These are phyloP conservation scores for Neolamprologus variostigma DNA, from an alignment of 2,113 vertebrate species.

Conservation along the genomic window DNA sequence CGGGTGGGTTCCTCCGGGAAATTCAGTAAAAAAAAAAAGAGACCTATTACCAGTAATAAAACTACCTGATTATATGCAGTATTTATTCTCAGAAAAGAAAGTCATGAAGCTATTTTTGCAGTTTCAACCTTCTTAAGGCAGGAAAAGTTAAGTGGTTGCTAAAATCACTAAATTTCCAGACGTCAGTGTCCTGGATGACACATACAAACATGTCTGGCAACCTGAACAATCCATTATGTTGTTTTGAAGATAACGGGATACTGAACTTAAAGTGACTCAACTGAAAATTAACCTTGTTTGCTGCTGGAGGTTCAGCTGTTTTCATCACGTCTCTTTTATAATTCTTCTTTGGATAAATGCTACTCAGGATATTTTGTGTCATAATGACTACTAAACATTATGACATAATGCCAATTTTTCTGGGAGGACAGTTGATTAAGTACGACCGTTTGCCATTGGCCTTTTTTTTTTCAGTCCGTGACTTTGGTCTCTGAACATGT, in stretches of 20 bases:
- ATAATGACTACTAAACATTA: not conserved
- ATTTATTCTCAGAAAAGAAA: not conserved
- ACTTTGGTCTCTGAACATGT: not conserved
- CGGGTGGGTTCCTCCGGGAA: fast-evolving
- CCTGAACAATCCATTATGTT: not conserved
- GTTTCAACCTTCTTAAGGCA: not conserved
- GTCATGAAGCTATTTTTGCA: not conserved
- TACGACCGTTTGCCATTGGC: not conserved
- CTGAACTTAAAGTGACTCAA: not conserved
- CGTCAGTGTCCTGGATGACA: not conserved
- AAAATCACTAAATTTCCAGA: not conserved
- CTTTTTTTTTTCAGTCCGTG: not conserved
- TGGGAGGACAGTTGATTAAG: not conserved
- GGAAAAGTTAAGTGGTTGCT: not conserved
- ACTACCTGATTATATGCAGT: not conserved
- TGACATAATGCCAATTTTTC: not conserved
- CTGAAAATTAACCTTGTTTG: not conserved
- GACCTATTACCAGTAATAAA: not conserved
- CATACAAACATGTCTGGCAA: not conserved
- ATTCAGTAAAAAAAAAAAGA: not conserved
- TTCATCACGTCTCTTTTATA: fast-evolving
- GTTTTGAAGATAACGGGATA: not conserved
- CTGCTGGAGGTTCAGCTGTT: not conserved
- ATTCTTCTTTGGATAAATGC: not conserved
- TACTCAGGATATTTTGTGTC: not conserved